Base-by-base conservation (phyloP, 1,140 invertebrate species). In the Aleiodes sp. region DNA sequence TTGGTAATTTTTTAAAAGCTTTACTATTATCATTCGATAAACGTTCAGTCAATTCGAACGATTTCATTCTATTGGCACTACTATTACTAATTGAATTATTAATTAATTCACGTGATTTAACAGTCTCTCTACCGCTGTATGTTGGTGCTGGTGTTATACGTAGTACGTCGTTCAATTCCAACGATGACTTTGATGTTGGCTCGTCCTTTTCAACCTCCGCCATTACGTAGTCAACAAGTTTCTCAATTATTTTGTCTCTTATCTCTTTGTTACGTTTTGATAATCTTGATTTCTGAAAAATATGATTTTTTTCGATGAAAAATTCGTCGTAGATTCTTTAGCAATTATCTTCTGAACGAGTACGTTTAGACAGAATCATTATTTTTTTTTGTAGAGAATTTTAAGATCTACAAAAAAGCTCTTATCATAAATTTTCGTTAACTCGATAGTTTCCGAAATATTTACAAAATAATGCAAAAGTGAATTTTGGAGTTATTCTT, bases 61-160 rank as follows among this genome's bases (percentile, higher is more conserved):
- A 29, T 35, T 65, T 21, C 64, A 65, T 66, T 66, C 37, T 37
- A 64, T 73, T 73, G 65, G 72, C 72, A 65, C 72, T 73, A 52
- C 33, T 70, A 37, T 60, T 70, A 35, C 71, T 69, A 68, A 67
- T 57, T 39, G 60, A 39, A 19, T 16, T 28, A 56, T 57, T 64
- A 4, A n/a, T 63, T 67, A 19, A 28, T 39, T 74, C 52, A 19
- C 37, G 31, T 72, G 71, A 68, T 72, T 68, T 72, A 26, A 65
- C n/a, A 9, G 16, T 52, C 52, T 72, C 78, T 73, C 68, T 80
- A 31, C 71, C 78, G 19, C 70, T 75, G 37, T 72, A 70, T 35
- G 77, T 75, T 12, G 79, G 76, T 21, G 78, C 79, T 12, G 75
- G 77, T 9, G 72, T 65, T 71, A 83, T 81, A 70, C 73, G 77